A percentile compares a stretch with the other conserved stretches of the same genome.
Evolutionary conservation across 2,888 invertebrate genomes (phyloP).

Genomic region (Entomobrya proxima): DNA sequence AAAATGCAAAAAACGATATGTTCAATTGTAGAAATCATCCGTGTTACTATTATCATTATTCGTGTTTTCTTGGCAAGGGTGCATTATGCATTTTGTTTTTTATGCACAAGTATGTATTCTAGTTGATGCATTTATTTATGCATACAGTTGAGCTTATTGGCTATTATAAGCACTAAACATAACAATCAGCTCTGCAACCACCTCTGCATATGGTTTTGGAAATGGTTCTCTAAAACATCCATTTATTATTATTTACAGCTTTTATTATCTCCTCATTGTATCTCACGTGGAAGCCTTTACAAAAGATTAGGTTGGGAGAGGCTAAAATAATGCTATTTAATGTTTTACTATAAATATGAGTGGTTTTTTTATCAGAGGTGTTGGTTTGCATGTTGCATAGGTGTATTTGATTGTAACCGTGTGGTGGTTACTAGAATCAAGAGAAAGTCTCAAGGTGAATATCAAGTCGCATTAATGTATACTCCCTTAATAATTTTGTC

Average conservation of each 20-base stretch:
- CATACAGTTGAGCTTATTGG: too few species aligned
- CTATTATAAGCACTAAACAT: neutral
- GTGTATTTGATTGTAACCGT: neutral
- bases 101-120: too few species aligned
- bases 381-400: neutral
- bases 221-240: neutral
- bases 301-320: neutral
- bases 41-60: slow-evolving; percentile 19
- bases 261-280: neutral
- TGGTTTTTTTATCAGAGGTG: neutral
- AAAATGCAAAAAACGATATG: slow-evolving; percentile 34
- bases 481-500: slow-evolving; percentile 2
- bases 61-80: slow-evolving; percentile 27
- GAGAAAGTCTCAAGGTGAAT: slow-evolving; percentile 48
- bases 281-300: neutral
- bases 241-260: neutral
- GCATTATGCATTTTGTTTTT: slow-evolving; percentile 27
- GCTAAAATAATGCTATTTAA: neutral
- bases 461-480: neutral
- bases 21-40: slow-evolving; percentile 27
- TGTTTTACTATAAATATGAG: neutral
- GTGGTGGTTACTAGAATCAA: neutral
- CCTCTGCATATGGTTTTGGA: neutral
- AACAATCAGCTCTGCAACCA: too few species aligned
- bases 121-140: too few species aligned